Evolutionary conservation across 1,140 invertebrate species (phyloP).

Genomic region (Megathymus violae): DNA sequence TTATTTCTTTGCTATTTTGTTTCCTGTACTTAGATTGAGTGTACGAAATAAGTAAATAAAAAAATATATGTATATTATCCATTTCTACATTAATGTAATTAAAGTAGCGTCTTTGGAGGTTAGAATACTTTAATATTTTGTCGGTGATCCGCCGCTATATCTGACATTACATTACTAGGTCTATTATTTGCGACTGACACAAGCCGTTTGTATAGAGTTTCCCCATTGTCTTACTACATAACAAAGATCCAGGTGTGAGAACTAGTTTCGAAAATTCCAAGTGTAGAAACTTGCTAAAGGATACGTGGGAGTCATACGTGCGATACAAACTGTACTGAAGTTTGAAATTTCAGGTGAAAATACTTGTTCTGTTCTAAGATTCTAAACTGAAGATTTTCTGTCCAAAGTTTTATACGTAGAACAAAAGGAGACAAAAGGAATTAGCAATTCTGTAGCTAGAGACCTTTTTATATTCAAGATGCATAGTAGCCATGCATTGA

Average conservation of each 20-base stretch:
- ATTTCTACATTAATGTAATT: no score
- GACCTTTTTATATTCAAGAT: background rate
- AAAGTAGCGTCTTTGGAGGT: no score
- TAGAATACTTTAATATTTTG: no score
- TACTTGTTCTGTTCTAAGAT: constrained; percentile 28
- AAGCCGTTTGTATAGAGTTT: background rate
- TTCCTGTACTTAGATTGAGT: no score
- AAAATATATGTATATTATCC: no score
- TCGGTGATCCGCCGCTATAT: no score
- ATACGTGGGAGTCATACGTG: constrained; percentile 47
- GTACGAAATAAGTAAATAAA: no score
- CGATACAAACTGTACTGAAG: constrained; percentile 24
- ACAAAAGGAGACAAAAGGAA: constrained; percentile 5
- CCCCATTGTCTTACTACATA: background rate
- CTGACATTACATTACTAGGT: no score
- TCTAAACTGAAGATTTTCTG: constrained; percentile 26
- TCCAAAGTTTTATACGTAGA: constrained; percentile 14
- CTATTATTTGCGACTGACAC: background rate
- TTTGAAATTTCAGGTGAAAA: constrained; percentile 17
- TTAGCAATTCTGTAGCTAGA: background rate
- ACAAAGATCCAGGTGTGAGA: constrained; percentile 2
- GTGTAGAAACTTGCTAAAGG: constrained; percentile 25
- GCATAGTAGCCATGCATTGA: no score
- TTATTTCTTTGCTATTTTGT: no score
- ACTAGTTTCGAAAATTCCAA: constrained; percentile 4